Conservation (phyloP, 2,888 invertebrate genomes). For the Anticlea derivata region DNA sequence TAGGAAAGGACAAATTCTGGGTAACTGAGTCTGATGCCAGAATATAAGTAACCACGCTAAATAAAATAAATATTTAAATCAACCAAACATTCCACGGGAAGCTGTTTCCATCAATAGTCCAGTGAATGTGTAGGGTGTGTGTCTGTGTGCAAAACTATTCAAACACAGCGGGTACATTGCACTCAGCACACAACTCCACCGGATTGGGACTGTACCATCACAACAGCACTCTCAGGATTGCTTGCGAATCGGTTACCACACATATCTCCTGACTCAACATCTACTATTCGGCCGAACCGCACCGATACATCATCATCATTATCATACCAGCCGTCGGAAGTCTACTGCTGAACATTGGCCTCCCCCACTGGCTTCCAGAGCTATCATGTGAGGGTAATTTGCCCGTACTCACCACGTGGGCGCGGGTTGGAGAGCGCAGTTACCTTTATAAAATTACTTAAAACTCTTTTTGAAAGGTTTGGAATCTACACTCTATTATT, state of each 20-base stretch:
- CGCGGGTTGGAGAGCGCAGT: too few relatives aligned
- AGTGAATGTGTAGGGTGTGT: neutral
- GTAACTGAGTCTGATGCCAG: neutral
- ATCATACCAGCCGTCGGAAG: too few relatives aligned
- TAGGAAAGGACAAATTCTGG: neutral
- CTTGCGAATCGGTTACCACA: neutral
- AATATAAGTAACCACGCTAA: neutral
- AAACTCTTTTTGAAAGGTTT: too few relatives aligned
- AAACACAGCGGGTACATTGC: neutral
- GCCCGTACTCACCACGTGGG: too few relatives aligned
- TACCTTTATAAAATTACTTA: too few relatives aligned
- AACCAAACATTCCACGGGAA: neutral
- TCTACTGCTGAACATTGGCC: too few relatives aligned
- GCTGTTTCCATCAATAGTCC: neutral
- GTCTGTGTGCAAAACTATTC: neutral
- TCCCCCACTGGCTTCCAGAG: too few relatives aligned
- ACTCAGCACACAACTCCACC: constrained; percentile 3
- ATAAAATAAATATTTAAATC: neutral
- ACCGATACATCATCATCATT: too few relatives aligned
- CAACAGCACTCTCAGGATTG: constrained; percentile 5
- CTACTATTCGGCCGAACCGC: too few relatives aligned
- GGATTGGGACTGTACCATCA: constrained; percentile 6
- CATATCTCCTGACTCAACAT: too few relatives aligned
- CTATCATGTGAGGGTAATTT: too few relatives aligned
- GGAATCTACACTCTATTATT: too few relatives aligned